phyloP scores from a whole-genome alignment of 2,113 vertebrate species.

The Spheniscus mendiculus region DNA sequence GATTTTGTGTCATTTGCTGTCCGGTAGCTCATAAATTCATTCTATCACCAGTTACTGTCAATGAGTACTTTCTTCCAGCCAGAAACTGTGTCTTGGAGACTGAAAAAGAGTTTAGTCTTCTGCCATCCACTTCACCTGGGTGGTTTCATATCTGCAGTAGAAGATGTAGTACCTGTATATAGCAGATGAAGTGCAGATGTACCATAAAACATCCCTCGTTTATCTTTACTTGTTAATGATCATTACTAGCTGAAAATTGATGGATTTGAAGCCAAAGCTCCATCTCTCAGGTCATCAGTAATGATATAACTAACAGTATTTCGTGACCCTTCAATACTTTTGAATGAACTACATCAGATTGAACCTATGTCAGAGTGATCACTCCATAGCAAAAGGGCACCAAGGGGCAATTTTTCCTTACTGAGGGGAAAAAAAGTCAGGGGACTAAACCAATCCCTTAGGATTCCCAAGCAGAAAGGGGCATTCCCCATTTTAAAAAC shows the following conservation, averaged over 20 bases:
- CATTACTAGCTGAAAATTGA: background rate
- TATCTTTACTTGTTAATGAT: conserved; percentile 28
- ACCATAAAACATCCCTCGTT: background rate
- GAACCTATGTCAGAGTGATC: background rate
- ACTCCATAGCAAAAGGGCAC: background rate
- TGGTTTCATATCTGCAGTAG: background rate
- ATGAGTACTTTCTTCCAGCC: background rate
- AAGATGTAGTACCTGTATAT: background rate
- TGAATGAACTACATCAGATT: background rate
- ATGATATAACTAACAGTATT: background rate
- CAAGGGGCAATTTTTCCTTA: background rate
- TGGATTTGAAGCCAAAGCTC: background rate
- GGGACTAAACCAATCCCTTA: background rate
- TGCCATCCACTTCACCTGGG: background rate
- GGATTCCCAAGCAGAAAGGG: background rate
- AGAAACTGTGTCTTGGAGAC: background rate
- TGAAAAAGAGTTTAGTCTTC: background rate
- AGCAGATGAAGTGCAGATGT: background rate
- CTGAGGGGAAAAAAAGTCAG: background rate
- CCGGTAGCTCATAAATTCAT: background rate
- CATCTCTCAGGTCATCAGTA: background rate
- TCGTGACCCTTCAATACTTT: background rate
- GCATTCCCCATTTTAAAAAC: background rate
- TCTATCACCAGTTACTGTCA: background rate
- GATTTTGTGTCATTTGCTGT: background rate